phyloP scores from a whole-genome alignment of 1,140 invertebrate genomes.

The Laupala kohalensis region DNA sequence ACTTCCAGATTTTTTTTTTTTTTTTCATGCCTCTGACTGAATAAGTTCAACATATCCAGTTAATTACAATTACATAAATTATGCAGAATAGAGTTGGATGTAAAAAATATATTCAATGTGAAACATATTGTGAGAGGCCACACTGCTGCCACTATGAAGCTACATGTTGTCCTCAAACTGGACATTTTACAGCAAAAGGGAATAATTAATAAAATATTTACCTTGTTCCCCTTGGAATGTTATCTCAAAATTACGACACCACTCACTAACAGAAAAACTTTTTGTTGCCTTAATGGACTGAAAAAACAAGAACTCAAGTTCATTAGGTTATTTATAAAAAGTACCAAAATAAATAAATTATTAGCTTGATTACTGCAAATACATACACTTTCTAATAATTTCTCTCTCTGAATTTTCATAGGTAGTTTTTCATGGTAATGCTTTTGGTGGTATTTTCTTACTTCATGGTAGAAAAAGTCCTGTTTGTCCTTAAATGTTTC shows the following conservation, averaged over 20 bases:
- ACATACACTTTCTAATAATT: constrained; percentile 61
- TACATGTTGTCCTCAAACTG: too few relatives aligned
- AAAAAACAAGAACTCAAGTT: constrained; percentile 13
- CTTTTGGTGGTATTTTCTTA: constrained; percentile 71
- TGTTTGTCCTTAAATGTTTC: constrained; percentile 93
- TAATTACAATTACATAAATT: too few relatives aligned
- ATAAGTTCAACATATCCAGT: too few relatives aligned
- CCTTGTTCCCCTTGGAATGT: constrained; percentile 83
- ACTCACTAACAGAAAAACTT: constrained; percentile 64
- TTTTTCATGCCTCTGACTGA: too few relatives aligned
- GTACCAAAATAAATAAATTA: too few relatives aligned
- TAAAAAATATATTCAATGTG: not conserved
- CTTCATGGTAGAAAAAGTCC: constrained; percentile 88
- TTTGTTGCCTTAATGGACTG: constrained; percentile 74
- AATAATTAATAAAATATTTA: constrained; percentile 26
- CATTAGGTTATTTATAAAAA: too few relatives aligned
- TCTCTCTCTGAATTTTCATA: constrained; percentile 67
- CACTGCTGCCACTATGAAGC: not conserved
- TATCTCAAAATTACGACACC: constrained; percentile 89
- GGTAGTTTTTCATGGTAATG: constrained; percentile 72
- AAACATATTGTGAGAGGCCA: not conserved
- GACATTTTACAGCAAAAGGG: too few relatives aligned
- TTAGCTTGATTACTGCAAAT: not conserved
- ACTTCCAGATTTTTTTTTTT: too few relatives aligned
- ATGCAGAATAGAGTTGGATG: not conserved